phyloP scores from a whole-genome alignment of 2,888 invertebrate genomes.

The Leucoptera coffeella region DNA sequence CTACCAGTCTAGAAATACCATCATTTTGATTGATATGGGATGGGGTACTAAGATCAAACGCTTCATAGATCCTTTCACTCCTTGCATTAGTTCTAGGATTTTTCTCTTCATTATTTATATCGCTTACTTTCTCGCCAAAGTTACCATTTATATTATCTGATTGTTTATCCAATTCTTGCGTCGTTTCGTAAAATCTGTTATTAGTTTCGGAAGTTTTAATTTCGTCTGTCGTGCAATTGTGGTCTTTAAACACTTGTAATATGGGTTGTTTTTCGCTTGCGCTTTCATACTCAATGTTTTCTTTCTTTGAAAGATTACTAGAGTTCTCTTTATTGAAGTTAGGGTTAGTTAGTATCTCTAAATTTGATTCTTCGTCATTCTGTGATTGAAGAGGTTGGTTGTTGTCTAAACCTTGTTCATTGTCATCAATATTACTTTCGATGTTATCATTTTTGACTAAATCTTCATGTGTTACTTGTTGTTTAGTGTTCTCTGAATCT shows the following conservation, averaged over 20 bases:
- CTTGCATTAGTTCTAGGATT: conserved; percentile 15
- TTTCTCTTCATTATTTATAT: conserved; percentile 17
- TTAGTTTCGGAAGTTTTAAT: conserved; percentile 1
- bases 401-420: no score
- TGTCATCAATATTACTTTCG: no score
- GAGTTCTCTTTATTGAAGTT: conserved; percentile 9
- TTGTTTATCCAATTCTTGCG: no score
- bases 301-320: conserved; percentile 15
- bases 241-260: conserved; percentile 32
- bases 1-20: conserved; percentile 44
- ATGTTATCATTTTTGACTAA: no score
- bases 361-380: conserved; percentile 3
- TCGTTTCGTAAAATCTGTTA: not conserved
- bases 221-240: conserved; percentile 21
- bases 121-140: conserved; percentile 22
- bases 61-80: conserved; percentile 25
- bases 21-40: conserved; percentile 14
- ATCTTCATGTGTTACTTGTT: no score
- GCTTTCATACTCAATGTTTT: conserved; percentile 15
- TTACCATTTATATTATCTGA: conserved; percentile 16
- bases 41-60: conserved; percentile 13
- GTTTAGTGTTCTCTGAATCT: no score
- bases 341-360: conserved; percentile 3
- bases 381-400: conserved; percentile 1
- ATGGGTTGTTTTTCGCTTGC: conserved; percentile 14